phyloP scores from a whole-genome alignment of 64 coral and sea anemone genomes.

The Cladopsammia gracilis region DNA sequence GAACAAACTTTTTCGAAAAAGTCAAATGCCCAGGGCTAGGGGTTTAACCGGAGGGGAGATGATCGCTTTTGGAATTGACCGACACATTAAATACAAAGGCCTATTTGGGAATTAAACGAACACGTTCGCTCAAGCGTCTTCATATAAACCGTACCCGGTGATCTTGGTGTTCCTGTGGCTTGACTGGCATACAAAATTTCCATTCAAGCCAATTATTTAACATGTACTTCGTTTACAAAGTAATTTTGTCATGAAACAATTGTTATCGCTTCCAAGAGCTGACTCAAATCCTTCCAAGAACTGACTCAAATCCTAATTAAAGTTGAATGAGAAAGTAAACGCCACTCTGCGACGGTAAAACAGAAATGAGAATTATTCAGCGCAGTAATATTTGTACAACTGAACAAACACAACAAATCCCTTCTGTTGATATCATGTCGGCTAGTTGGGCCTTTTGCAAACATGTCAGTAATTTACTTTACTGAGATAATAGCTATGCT shows the following conservation, averaged over 20 bases:
- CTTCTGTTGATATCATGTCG: not conserved
- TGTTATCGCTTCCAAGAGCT: too few species aligned
- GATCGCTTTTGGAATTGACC: too few species aligned
- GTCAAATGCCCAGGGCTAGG: too few species aligned
- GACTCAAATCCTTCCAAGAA: not conserved
- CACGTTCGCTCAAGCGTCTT: too few species aligned
- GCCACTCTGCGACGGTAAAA: conserved; percentile 3
- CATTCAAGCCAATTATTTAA: not conserved
- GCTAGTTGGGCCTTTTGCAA: not conserved
- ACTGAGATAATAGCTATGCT: not conserved
- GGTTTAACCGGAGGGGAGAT: too few species aligned
- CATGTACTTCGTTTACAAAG: too few species aligned
- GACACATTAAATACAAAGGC: not conserved
- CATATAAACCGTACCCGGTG: too few species aligned
- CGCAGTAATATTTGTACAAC: not conserved
- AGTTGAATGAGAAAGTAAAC: conserved; percentile 27
- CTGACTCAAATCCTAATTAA: not conserved
- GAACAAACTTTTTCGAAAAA: too few species aligned
- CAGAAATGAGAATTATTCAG: not conserved
- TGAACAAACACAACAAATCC: conserved; percentile 5
- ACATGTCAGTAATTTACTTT: not conserved
- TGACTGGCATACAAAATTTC: not conserved
- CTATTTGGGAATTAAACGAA: not conserved
- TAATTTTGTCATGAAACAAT: not conserved
- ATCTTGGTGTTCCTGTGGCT: not conserved